Base-by-base conservation (phyloP, 2,113 vertebrate genomes). In the Anoplopoma fimbria region DNA sequence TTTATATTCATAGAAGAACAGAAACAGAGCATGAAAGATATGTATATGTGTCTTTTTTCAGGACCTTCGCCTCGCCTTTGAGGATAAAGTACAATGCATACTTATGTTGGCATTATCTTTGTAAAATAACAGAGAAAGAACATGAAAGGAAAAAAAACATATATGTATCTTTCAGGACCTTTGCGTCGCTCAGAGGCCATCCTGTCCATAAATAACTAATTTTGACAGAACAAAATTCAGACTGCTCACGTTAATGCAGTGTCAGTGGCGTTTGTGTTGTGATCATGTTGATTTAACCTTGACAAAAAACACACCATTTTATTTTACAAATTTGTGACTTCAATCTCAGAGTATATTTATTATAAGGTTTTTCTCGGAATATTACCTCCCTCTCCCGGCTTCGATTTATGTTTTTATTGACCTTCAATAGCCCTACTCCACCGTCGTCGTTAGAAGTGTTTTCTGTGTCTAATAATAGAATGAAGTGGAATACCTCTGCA, bases 401-500 rank as follows among this genome's bases (percentile, higher is more conserved):
- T 6, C 2, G 25, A 29, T 58, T 6, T 58, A 14, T 58, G 25
- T 7, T 29, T 58, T 13, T 58, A n/a, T 29, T 7, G 5, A 57
- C 49, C 49, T 51, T 23, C 49, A 23, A 51, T 51, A 23, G 49
- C 49, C 21, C 21, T n/a, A n/a, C 19, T 51, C 23, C 4, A 13
- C n/a, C n/a, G 12, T 27, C 10, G 3, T n/a, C 23, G 15, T 21
- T 17, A 6, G 14, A 49, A 4, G 40, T 2, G 23, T 58, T 38
- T 4, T 3, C 5, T 51, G 5, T 64, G 34, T 58, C 2, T 21
- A 21, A 42, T 34, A n/a, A 38, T 2, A 21, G 2, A 15, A 60
- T 12, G 9, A 9, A 58, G 12, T 4, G 47, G 17, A 31, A 8
- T 71, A 99, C 98, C 97, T 97, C 89, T 94, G 92, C 97, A 98